phyloP scores from a whole-genome alignment of 2,113 vertebrate genomes.

The Chlorodrepanis virens region DNA sequence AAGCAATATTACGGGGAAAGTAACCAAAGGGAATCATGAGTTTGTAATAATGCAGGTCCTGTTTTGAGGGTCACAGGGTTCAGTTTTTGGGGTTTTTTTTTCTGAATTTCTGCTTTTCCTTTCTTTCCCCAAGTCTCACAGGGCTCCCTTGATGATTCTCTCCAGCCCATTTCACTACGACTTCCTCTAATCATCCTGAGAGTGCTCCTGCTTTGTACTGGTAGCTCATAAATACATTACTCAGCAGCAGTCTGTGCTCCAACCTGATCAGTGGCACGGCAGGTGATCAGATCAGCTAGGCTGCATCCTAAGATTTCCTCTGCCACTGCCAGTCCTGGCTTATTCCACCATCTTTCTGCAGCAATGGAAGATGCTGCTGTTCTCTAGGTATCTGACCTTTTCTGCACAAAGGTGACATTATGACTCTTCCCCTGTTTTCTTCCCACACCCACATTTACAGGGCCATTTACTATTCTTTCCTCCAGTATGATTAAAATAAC shows the following conservation, averaged over 20 bases:
- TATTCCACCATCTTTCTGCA: background rate
- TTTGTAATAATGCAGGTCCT: background rate
- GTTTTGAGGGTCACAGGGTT: background rate
- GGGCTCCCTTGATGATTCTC: background rate
- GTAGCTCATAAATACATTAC: background rate
- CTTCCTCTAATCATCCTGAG: background rate
- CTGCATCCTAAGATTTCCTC: background rate
- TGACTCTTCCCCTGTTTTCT: background rate
- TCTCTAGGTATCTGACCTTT: background rate
- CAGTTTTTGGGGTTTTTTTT: rapidly evolving
- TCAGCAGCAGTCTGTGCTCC: background rate
- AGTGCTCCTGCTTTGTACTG: background rate
- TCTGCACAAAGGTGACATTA: background rate
- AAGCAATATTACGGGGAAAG: background rate
- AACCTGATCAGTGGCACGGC: background rate
- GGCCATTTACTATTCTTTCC: background rate
- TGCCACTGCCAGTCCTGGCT: background rate
- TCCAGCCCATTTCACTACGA: background rate
- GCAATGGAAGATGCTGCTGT: rapidly evolving
- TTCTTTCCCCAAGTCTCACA: background rate
- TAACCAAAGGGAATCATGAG: background rate
- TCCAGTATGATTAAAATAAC: background rate
- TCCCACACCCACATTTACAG: background rate
- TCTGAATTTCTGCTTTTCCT: background rate
- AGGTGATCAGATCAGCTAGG: background rate